A percentile compares a stretch with the other conserved stretches of the same genome.
Conservation (phyloP, 2,888 invertebrate species). For the Lepas anatifera region DNA sequence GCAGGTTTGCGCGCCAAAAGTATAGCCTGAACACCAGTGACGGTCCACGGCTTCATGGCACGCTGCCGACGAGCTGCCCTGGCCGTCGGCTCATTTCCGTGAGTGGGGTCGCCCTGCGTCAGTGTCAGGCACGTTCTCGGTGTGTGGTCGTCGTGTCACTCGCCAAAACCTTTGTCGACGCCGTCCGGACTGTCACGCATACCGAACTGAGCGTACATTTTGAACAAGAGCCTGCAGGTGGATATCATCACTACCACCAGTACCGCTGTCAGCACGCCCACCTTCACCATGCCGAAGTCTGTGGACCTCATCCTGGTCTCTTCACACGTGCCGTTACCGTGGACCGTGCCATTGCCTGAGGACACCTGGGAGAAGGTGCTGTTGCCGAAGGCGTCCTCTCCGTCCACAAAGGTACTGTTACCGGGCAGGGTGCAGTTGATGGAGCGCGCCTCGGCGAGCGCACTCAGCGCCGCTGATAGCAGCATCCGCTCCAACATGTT, state of each 20-base stretch:
- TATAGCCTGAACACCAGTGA: no score
- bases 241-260: conserved; percentile 4
- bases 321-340: neutral
- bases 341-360: neutral
- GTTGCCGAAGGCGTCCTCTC: neutral
- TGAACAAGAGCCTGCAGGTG: conserved; percentile 5
- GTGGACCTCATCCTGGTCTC: neutral
- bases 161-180: neutral
- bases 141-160: no score
- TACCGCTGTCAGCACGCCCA: neutral
- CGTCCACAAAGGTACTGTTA: neutral
- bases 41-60: no score
- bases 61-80: no score
- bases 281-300: conserved; percentile 6
- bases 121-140: no score
- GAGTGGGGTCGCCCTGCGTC: no score
- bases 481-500: neutral
- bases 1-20: no score
- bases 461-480: neutral
- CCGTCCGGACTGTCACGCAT: neutral
- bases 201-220: conserved; percentile 10
- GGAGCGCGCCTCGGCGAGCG: neutral
- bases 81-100: no score
- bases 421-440: neutral
- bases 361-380: no score